Conservation (phyloP, 2,797 vertebrate species). For the Enteromius trimaculatus region DNA sequence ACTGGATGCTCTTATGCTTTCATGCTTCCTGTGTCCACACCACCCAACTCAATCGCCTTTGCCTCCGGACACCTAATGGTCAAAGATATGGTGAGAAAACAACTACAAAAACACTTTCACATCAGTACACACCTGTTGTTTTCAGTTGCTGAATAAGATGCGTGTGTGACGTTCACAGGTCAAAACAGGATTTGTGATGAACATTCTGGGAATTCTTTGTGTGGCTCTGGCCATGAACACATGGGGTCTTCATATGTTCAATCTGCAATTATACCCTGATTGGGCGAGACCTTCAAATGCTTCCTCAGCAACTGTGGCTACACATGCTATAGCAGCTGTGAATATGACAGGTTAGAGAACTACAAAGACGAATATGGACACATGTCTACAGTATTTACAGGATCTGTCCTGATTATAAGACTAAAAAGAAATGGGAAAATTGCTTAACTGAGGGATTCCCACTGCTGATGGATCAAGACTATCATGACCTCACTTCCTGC, state of each 20-base stretch:
- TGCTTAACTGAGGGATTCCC: constrained; percentile 6
- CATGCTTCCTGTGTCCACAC: constrained; percentile 96
- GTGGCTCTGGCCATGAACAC: constrained; percentile 94
- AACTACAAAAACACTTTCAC: neutral
- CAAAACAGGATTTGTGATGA: constrained; percentile 93
- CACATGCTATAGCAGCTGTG: constrained; percentile 8
- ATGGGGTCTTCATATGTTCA: constrained; percentile 91
- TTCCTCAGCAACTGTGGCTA: constrained; percentile 60
- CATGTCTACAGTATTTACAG: too few species aligned
- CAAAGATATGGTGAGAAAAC: constrained; percentile 92
- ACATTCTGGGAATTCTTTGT: constrained; percentile 89
- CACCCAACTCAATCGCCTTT: constrained; percentile 97
- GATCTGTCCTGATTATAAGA: neutral
- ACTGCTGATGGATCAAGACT: neutral
- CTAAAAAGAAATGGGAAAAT: constrained; percentile 6
- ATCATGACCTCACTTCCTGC: constrained; percentile 35
- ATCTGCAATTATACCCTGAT: constrained; percentile 84
- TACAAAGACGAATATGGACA: neutral
- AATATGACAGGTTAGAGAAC: constrained; percentile 52
- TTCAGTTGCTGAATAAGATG: neutral
- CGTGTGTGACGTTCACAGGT: constrained; percentile 76
- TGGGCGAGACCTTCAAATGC: constrained; percentile 85
- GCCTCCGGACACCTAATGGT: constrained; percentile 94
- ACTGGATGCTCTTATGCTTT: constrained; percentile 93
- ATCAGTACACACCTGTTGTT: neutral